Evolutionary conservation across 1,140 invertebrate genomes (phyloP).

Genomic region (Sarcophaga bullata): DNA sequence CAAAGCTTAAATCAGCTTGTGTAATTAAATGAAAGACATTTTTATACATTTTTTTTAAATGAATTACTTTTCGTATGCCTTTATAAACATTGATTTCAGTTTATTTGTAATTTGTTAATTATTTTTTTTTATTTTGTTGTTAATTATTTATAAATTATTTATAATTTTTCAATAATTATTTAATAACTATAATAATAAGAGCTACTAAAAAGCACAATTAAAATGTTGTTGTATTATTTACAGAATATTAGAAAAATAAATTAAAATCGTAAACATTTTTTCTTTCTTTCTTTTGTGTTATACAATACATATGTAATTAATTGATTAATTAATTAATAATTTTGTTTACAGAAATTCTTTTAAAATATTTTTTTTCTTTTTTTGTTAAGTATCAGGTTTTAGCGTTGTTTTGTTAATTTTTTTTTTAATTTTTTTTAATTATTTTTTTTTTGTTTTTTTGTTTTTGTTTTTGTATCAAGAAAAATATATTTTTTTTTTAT

Average conservation of each 20-base stretch:
- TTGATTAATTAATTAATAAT: too few species aligned
- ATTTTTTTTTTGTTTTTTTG: too few species aligned
- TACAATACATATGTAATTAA: neutral
- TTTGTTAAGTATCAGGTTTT: slow-evolving; percentile 2
- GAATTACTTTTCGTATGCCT: too few species aligned
- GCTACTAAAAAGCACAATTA: slow-evolving; percentile 26
- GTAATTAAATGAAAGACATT: too few species aligned
- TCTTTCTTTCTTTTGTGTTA: neutral
- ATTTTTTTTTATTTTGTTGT: neutral
- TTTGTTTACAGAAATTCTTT: neutral
- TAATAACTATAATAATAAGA: neutral
- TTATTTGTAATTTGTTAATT: too few species aligned
- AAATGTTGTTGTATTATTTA: neutral
- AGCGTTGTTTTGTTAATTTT: neutral
- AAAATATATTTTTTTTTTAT: too few species aligned
- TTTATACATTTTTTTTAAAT: too few species aligned
- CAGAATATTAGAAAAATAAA: slow-evolving; percentile 15
- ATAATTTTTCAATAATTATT: neutral
- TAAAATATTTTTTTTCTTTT: neutral
- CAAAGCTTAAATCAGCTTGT: too few species aligned
- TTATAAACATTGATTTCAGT: too few species aligned
- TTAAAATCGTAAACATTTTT: neutral
- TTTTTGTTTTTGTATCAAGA: too few species aligned
- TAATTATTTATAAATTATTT: neutral
- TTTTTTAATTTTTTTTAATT: too few species aligned